Conservation (phyloP, 2,113 vertebrate species). For the Gorsachius goisagi region DNA sequence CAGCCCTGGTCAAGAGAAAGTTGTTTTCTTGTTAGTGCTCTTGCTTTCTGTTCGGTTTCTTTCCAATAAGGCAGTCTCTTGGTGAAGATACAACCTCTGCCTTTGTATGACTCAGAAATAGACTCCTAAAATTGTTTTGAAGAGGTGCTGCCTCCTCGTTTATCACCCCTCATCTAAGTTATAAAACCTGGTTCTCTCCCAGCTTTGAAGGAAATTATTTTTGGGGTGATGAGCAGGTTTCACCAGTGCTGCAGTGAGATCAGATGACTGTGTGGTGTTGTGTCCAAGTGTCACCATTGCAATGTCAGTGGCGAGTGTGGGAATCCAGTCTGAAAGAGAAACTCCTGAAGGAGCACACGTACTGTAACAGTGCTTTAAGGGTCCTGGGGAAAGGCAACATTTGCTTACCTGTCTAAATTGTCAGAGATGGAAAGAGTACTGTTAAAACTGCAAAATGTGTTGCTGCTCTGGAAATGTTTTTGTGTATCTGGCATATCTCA, state of each 20-base stretch:
- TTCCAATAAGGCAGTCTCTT: background rate
- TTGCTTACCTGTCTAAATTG: background rate
- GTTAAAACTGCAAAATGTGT: background rate
- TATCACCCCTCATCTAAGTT: background rate
- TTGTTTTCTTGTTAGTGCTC: background rate
- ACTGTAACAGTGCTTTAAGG: background rate
- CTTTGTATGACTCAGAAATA: background rate
- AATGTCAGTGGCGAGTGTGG: background rate
- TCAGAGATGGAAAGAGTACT: background rate
- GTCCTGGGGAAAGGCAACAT: background rate
- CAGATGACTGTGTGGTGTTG: background rate
- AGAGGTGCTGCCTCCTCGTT: background rate
- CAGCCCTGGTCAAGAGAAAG: background rate
- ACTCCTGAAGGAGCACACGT: background rate
- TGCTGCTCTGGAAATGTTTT: background rate
- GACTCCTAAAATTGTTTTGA: background rate
- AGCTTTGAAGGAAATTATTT: background rate
- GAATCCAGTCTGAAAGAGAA: background rate
- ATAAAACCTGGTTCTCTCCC: background rate
- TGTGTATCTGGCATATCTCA: background rate
- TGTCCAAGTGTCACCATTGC: background rate
- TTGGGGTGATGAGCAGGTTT: background rate
- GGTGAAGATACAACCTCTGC: background rate
- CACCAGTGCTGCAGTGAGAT: background rate
- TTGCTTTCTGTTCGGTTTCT: background rate